These are phyloP conservation scores for Meganola albula DNA, from an alignment of 2,888 invertebrate genomes.

Conservation along the genomic window DNA sequence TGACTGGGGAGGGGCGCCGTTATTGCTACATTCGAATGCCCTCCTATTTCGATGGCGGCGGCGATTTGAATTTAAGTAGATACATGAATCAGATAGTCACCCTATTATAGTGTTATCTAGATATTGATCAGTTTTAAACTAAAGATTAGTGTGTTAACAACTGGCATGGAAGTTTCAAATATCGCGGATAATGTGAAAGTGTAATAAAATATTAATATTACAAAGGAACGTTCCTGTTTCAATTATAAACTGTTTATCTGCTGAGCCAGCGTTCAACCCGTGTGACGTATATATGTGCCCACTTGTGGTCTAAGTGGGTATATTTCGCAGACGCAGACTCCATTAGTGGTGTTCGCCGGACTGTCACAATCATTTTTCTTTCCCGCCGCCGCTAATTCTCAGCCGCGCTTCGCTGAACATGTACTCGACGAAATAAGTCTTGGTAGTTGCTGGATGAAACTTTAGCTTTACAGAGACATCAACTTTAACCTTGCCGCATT, in stretches of 20 bases:
- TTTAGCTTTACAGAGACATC: no score
- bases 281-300: constrained; percentile 9
- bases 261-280: constrained; percentile 9
- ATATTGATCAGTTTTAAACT: constrained; percentile 49
- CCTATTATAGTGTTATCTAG: constrained; percentile 47
- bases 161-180: constrained; percentile 32
- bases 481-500: no score
- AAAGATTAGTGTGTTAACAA: constrained; percentile 46
- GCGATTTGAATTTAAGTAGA: constrained; percentile 69
- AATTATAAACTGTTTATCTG: constrained; percentile 12
- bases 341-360: constrained; percentile 75
- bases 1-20: constrained; percentile 61
- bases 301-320: constrained; percentile 55
- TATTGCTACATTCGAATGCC: constrained; percentile 61
- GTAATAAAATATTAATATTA: constrained; percentile 14
- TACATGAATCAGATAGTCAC: constrained; percentile 61
- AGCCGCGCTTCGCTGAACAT: constrained; percentile 66
- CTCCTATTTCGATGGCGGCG: constrained; percentile 59
- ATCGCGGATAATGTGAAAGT: constrained; percentile 19
- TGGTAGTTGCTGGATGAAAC: no score
- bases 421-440: constrained; percentile 31
- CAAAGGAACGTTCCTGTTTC: constrained; percentile 6
- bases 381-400: constrained; percentile 75
- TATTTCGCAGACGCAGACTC: constrained; percentile 74
- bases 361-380: constrained; percentile 79